These are phyloP conservation scores for Ellobium chinense DNA, from an alignment of 2,888 invertebrate species.

Conservation along the genomic window DNA sequence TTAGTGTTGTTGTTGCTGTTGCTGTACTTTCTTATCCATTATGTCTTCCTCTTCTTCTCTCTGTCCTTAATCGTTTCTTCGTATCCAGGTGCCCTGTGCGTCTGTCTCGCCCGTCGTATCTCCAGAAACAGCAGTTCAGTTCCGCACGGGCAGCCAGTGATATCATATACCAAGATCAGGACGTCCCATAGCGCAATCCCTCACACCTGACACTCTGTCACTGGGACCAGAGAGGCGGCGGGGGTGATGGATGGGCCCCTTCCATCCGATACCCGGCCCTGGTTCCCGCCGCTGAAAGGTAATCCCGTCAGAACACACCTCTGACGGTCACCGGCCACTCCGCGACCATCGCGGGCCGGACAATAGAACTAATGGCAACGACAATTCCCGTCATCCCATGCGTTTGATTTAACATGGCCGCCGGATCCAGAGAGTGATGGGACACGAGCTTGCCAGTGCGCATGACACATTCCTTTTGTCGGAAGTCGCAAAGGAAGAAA, in stretches of 20 bases:
- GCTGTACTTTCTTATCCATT: too few species aligned
- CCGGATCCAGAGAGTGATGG: neutral
- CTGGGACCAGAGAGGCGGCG: neutral
- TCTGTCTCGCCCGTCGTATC: neutral
- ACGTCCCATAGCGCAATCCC: neutral
- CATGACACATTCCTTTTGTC: slow-evolving; percentile 19
- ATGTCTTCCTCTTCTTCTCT: neutral
- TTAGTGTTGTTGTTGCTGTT: too few species aligned
- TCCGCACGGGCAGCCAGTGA: too few species aligned
- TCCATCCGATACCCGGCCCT: neutral
- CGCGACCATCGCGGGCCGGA: neutral
- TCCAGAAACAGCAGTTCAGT: neutral
- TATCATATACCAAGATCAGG: too few species aligned
- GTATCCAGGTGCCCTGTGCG: too few species aligned
- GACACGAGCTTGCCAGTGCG: neutral
- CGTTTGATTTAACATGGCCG: slow-evolving; percentile 10
- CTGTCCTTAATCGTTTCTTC: neutral
- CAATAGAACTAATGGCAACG: slow-evolving; percentile 9
- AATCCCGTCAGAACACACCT: neutral
- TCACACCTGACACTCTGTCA: neutral
- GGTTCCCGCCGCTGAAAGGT: neutral
- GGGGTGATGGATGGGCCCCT: neutral
- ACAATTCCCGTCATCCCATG: neutral
- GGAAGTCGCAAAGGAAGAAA: neutral
- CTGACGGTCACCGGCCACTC: neutral